phyloP scores from a whole-genome alignment of 2,888 invertebrate genomes.

The Drosophila prostipennis region DNA sequence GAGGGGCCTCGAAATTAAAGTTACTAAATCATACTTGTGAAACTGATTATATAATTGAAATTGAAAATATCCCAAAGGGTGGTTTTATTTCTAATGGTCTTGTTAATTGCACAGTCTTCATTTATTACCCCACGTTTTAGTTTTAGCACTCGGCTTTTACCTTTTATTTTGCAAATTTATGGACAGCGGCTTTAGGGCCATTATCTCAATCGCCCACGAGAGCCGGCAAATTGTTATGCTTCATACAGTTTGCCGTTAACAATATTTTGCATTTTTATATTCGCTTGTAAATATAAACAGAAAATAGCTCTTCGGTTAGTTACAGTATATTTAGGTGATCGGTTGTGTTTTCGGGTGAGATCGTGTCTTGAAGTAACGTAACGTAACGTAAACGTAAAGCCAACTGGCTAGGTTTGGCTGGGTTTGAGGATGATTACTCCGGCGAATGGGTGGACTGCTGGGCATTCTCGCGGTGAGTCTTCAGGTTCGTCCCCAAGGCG shows the following conservation, averaged over 20 bases:
- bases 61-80: too few species aligned
- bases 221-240: slow-evolving; percentile 28
- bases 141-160: neutral
- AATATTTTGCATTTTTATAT: slow-evolving; percentile 62
- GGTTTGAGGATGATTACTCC: slow-evolving; percentile 14
- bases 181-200: slow-evolving; percentile 2
- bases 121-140: neutral
- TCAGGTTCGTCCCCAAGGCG: slow-evolving; percentile 86
- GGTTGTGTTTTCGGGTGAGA: slow-evolving; percentile 19
- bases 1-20: too few species aligned
- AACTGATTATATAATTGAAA: neutral
- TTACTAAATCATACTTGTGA: too few species aligned
- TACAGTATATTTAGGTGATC: slow-evolving; percentile 42
- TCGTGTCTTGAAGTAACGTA: slow-evolving; percentile 33
- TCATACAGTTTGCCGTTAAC: slow-evolving; percentile 62
- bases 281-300: slow-evolving; percentile 66
- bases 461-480: slow-evolving; percentile 83
- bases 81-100: neutral
- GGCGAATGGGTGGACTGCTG: slow-evolving; percentile 48
- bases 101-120: neutral
- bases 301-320: slow-evolving; percentile 56
- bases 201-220: slow-evolving; percentile 1
- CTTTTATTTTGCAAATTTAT: slow-evolving; percentile 7
- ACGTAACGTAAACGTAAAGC: slow-evolving; percentile 31
- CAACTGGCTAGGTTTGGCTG: slow-evolving; percentile 25